phyloP scores from a whole-genome alignment of 2,113 vertebrate species.

The Xiphophorus hellerii region DNA sequence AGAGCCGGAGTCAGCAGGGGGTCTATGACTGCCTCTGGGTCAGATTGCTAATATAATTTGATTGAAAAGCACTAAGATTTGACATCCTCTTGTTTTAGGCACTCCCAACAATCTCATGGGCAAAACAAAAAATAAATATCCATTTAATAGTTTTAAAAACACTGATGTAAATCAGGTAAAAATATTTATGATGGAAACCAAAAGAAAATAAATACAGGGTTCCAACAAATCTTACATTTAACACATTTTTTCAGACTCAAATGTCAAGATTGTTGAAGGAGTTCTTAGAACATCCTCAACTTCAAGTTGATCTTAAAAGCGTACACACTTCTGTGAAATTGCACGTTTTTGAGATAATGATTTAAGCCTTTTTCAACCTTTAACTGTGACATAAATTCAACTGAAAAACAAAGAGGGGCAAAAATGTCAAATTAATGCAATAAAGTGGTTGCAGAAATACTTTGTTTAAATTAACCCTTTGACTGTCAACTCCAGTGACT shows the following conservation, averaged over 20 bases:
- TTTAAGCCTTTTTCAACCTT: not conserved
- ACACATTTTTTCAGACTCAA: no score
- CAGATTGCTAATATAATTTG: constrained; percentile 46
- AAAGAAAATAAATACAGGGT: not conserved
- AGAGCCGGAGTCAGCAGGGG: constrained; percentile 44
- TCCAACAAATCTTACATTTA: not conserved
- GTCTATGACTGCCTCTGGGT: constrained; percentile 45
- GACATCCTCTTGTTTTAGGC: not conserved
- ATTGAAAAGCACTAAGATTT: constrained; percentile 25
- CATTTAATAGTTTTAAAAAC: not conserved
- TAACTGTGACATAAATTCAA: not conserved
- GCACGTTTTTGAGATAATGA: not conserved
- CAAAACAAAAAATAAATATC: not conserved
- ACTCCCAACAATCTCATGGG: not conserved
- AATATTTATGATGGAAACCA: not conserved
- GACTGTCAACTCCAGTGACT: no score
- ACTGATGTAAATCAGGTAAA: no score
- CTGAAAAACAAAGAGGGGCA: not conserved
- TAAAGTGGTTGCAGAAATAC: no score
- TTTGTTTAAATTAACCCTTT: no score
- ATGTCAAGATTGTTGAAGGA: no score
- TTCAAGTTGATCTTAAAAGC: not conserved
- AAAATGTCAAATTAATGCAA: no score
- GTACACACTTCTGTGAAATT: no score
- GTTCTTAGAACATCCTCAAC: no score